A percentile compares a stretch with the other conserved stretches of the same genome.
Conservation (phyloP, 2,113 vertebrate genomes). For the Oreotragus oreotragus region DNA sequence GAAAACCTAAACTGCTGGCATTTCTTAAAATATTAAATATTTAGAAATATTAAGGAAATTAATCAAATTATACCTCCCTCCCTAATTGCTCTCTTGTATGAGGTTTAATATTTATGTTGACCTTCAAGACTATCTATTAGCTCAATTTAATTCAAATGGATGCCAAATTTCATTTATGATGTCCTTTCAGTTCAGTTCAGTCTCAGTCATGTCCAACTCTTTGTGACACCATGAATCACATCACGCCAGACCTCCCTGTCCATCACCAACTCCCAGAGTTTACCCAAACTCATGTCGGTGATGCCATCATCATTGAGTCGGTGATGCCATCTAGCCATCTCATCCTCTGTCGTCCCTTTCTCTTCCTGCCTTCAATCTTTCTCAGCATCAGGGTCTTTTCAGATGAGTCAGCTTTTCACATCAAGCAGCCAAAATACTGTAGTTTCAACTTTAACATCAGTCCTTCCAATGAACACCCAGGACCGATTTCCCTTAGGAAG, state of each 20-base stretch:
- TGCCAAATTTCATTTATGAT: background rate
- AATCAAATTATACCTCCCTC: background rate
- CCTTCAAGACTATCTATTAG: background rate
- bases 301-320: background rate
- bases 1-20: background rate
- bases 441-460: background rate
- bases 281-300: background rate
- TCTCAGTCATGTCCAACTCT: background rate
- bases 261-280: background rate
- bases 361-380: background rate
- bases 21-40: background rate
- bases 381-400: background rate
- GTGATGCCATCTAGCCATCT: background rate
- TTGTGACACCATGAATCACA: rapidly evolving
- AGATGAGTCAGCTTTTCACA: background rate
- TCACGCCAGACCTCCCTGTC: background rate
- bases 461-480: background rate
- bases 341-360: background rate
- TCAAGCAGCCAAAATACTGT: background rate
- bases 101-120: background rate
- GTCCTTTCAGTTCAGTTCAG: background rate
- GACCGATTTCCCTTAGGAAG: background rate
- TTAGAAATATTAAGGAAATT: background rate
- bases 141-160: background rate
- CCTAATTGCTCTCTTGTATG: background rate